Base-by-base conservation (phyloP, 1,140 invertebrate species). In the Melitaea cinxia region DNA sequence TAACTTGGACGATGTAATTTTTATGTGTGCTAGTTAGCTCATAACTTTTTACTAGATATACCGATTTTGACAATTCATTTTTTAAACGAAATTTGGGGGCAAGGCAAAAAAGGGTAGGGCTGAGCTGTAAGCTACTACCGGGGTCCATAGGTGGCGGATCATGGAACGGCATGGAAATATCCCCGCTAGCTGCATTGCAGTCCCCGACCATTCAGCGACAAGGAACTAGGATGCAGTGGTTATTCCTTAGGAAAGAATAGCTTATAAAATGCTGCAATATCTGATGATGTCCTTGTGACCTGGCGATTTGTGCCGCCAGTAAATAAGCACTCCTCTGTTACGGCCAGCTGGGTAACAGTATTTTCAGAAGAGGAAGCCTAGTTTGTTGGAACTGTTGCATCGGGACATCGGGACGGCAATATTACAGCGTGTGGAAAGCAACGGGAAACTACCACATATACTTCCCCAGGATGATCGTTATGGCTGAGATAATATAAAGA, bases 381-480 rank as follows among this genome's bases (percentile, higher is more conserved):
- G 26, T 28, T 28, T 3, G 26, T 7, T 28, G 26, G 26, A 28
- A 28, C 26, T 28, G 26, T 28, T 7, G 3, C 7, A 28, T 28
- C 26, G 7, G 26, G 3, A 28, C 26, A 28, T 28, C 56, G 26
- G 57, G 19, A 59, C 26, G 45, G 57, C 57, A 50, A 19, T 59
- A 47, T 2, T 49, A 49, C 2, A 7, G 2, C 2, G 6, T 33
- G 30, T 33, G 30, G 30, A 33, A 33, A 10, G 30, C 30, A 2
- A 65, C 45, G 63, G 55, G 24, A 58, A 65, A 58, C 63, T 55
- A 65, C 63, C 53, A 37, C 47, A 65, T 33, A 33, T 4, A 4
- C 2, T 33, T 33, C 6, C 30, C 30, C 30, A 4, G 30, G 30
- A 33, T 4, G 6, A 33, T 33, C 30, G 12, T 33, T 33, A 33